Conservation (phyloP, 2,113 vertebrate genomes). For the Cardinalis cardinalis region DNA sequence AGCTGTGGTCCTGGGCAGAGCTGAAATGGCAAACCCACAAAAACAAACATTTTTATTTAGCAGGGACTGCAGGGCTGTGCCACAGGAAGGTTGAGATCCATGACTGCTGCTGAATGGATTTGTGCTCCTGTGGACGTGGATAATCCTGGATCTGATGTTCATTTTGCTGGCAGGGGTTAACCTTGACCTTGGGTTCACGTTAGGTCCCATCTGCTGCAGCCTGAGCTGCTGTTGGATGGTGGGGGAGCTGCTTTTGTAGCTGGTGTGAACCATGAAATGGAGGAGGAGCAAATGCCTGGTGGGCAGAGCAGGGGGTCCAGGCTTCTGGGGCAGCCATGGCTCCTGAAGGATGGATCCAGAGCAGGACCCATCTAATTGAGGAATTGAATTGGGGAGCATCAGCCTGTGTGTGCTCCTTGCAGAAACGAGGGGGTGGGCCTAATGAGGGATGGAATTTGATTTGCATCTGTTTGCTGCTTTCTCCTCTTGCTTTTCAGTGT, state of each 20-base stretch:
- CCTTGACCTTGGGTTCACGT: not conserved
- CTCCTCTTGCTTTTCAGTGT: not conserved
- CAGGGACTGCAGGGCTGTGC: not conserved
- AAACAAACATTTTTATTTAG: not conserved
- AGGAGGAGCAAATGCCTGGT: not conserved
- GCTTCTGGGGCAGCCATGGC: not conserved
- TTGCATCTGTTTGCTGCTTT: not conserved
- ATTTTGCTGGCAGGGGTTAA: not conserved
- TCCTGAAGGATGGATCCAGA: not conserved
- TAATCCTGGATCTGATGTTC: not conserved
- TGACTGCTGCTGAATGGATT: not conserved
- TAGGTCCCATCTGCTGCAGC: accelerated
- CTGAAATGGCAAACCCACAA: not conserved
- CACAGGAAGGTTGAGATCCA: accelerated
- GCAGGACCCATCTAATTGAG: not conserved
- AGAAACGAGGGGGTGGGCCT: not conserved
- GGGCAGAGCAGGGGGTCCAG: not conserved
- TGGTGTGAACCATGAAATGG: not conserved
- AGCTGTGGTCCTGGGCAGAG: not conserved
- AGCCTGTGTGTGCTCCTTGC: not conserved
- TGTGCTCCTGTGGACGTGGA: not conserved
- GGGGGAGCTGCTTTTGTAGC: not conserved
- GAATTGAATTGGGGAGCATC: not conserved
- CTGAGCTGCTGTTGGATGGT: not conserved
- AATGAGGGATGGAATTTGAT: not conserved